Base-by-base conservation (phyloP, 2,888 invertebrate species). In the Parnassius mnemosyne region DNA sequence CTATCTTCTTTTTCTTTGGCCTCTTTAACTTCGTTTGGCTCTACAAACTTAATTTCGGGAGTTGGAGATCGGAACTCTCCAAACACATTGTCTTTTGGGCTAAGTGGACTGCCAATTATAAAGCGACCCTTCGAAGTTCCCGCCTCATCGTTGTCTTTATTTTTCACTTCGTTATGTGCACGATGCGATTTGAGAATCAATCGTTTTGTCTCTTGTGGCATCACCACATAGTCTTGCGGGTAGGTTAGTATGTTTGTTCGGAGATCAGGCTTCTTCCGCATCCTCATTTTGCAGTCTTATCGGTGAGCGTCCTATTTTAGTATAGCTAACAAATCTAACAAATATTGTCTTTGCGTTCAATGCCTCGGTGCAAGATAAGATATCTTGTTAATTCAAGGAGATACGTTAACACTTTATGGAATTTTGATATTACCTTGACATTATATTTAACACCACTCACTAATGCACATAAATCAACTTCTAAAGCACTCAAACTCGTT, bases 141-240 rank as follows among this genome's bases (percentile, higher is more conserved):
- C 2, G 63, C 51, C 5, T 69, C 71, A n/a, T 74, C 75, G 7
- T 78, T 78, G 43, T 83, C 82, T 10, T 80, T 78, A 55, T 61
- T 81, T 52, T 66, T 66, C n/a, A 80, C 70, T 12, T 78, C 75
- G 50, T 73, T 78, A 0, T 75, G 69, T 42, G 66, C 74, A 60
- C 60, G 70, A 54, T 71, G 79, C 0, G 76, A 74, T 70, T 79
- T 79, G 3, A 77, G 69, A 25, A 86, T 83, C 42, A 79, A 64
- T 9, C 73, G 68, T 50, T 77, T 78, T 0, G 83, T 79, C 20
- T 83, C 84, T 10, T 70, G 68, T 2, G 90, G 89, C 89, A 90
- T 89, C 73, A 86, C 81, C 0, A 87, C 90, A 70, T 89, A 90
- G 50, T 88, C 90, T 9, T 80, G 76, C 1, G 88, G 85, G 61